These are phyloP conservation scores for Acrobeloides nanus DNA, from an alignment of 2,888 invertebrate species.

Conservation along the genomic window DNA sequence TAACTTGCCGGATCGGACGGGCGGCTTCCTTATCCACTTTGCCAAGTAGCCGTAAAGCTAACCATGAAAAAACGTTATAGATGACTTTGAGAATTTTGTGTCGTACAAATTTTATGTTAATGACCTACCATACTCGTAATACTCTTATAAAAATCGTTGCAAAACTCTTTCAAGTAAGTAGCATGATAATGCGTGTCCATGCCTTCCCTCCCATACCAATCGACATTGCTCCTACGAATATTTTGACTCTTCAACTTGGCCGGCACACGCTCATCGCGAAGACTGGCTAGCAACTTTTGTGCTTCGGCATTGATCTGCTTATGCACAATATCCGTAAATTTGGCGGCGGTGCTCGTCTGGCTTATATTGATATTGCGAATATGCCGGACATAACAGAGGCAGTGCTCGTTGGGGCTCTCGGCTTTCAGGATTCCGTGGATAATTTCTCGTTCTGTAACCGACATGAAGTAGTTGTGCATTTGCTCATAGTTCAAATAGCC, in stretches of 20 bases:
- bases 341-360: slow-evolving; percentile 82
- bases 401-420: slow-evolving; percentile 80
- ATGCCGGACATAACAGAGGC: slow-evolving; percentile 80
- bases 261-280: slow-evolving; percentile 81
- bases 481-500: slow-evolving; percentile 82
- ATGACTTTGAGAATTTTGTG: too few species aligned
- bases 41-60: too few species aligned
- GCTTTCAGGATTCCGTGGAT: slow-evolving; percentile 88
- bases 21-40: too few species aligned
- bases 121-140: slow-evolving; percentile 35
- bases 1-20: too few species aligned
- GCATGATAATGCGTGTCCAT: slow-evolving; percentile 72
- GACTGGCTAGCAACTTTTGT: slow-evolving; percentile 73
- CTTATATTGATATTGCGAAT: slow-evolving; percentile 95
- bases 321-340: slow-evolving; percentile 81
- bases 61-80: too few species aligned
- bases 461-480: slow-evolving; percentile 98
- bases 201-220: slow-evolving; percentile 93
- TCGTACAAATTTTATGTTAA: too few species aligned
- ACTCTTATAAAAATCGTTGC: slow-evolving; percentile 39
- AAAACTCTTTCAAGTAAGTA: slow-evolving; percentile 59
- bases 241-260: slow-evolving; percentile 80
- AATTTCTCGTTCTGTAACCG: slow-evolving; percentile 96
- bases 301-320: slow-evolving; percentile 77
- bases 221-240: slow-evolving; percentile 82